A percentile compares a stretch with the other conserved stretches of the same genome.
Evolutionary conservation across 2,797 vertebrate genomes (phyloP).

Genomic region (Tokudaia muenninki): DNA sequence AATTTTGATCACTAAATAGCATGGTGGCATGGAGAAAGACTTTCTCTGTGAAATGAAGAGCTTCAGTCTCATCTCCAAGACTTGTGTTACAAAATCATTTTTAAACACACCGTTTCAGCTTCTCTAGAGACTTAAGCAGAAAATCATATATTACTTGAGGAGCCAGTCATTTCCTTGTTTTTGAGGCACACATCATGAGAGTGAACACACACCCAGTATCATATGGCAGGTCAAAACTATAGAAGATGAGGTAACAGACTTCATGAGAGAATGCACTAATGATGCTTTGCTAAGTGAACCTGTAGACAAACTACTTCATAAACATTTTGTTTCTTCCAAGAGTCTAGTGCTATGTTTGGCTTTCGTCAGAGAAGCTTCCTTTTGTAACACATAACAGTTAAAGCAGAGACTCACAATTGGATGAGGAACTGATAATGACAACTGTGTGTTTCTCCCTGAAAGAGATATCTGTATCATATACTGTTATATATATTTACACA

Average conservation of each 20-base stretch:
- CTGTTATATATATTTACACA: not conserved
- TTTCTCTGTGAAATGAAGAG: not conserved
- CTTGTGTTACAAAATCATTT: not conserved
- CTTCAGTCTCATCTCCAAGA: not conserved
- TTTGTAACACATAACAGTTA: not conserved
- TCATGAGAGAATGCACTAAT: not conserved
- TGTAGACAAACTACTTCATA: not conserved
- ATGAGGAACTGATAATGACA: not conserved
- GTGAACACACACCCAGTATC: not conserved
- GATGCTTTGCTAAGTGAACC: not conserved
- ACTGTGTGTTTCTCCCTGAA: not conserved
- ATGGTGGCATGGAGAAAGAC: not conserved
- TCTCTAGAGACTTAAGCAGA: conserved; percentile 17
- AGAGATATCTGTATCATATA: not conserved
- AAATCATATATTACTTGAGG: not conserved
- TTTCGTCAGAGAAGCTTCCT: not conserved
- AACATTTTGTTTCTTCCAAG: not conserved
- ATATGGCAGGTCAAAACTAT: not conserved
- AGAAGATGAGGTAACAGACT: not conserved
- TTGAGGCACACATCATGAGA: not conserved
- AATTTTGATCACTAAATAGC: not conserved
- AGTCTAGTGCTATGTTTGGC: not conserved
- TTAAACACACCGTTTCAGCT: not conserved
- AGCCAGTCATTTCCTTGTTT: not conserved
- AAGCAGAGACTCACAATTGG: not conserved